Evolutionary conservation across 2,113 vertebrate species (phyloP), one percentile per base, ranked within the genome.

Genomic region (Scolopax mira): DNA sequence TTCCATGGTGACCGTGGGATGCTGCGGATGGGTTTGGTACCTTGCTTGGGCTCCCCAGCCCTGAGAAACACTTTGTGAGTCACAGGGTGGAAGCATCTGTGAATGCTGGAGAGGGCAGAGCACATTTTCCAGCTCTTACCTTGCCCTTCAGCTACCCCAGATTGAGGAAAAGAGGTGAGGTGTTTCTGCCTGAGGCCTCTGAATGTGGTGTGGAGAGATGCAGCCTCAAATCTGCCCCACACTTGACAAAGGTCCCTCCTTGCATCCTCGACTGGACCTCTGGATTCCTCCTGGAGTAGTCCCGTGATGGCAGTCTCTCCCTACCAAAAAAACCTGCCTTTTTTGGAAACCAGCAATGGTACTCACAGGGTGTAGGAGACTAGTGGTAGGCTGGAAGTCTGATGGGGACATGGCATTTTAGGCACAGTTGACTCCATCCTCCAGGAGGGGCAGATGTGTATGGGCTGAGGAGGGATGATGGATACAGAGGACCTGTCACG

Each of bases 261-360:
- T 62, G 48, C 51, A 74, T 48, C 48, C 48, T 58, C 52, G 24
- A 35, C 48, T 80, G 46, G 60, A 31, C 19, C 17, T 79, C 71
- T 42, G 31, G n/a, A 70, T 90, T 19, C 46, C 21, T 78, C 27
- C 66, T 61, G n/a, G 66, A 41, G 24, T 44, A 46, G 30, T 46
- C 28, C n/a, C 46, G 33, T 21, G 35, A 42, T 18, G 28, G 41
- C 48, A 79, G 24, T 24, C 57, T 65, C 49, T 33, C 12, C 30
- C 10, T 6, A 4, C 10, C 7, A 27, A 3, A 1, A 30, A 61
- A 37, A 18, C 12, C 55, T 2, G 1, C 4, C 10, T 13, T 7
- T 5, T 55, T 71, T 52, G 31, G 69, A 58, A 70, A 80, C 46
- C 72, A 78, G 28, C 7, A 52, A 1, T 74, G 30, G 57, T 25